Conservation (phyloP, 2,113 vertebrate genomes). For the Carassius carassius region DNA sequence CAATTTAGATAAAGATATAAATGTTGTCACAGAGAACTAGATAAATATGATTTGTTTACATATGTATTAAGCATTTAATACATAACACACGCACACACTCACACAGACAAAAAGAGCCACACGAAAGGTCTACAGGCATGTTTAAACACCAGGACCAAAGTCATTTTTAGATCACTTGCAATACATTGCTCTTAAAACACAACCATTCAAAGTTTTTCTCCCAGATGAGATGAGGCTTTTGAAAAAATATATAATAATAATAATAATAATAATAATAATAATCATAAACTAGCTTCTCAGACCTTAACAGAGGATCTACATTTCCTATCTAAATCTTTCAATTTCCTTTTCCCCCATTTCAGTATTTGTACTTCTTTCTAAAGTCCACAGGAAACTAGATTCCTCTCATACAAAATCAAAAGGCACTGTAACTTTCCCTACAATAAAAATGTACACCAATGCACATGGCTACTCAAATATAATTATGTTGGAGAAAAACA, state of each 20-base stretch:
- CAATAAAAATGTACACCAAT: constrained; percentile 35
- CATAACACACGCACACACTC: no score
- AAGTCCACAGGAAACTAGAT: constrained; percentile 8
- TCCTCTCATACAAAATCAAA: constrained; percentile 19
- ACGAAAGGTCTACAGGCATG: constrained; percentile 21
- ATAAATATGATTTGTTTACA: not conserved
- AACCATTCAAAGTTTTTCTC: not conserved
- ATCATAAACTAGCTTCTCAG: not conserved
- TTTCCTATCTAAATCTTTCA: constrained; percentile 27
- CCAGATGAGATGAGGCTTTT: not conserved
- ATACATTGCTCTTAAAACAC: constrained; percentile 17
- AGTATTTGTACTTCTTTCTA: not conserved
- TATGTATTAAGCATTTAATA: not conserved
- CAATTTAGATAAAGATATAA: not conserved
- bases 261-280: no score
- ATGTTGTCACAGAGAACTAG: not conserved
- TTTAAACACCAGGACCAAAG: constrained; percentile 38
- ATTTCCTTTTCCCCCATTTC: not conserved
- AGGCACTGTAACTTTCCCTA: not conserved
- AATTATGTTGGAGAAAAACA: not conserved
- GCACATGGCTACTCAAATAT: not conserved
- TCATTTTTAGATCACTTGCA: constrained; percentile 46
- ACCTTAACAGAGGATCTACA: constrained; percentile 21
- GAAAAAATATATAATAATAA: not conserved
- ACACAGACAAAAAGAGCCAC: not conserved